Conservation (phyloP, 1,140 invertebrate genomes). For the Ladona fulva region DNA sequence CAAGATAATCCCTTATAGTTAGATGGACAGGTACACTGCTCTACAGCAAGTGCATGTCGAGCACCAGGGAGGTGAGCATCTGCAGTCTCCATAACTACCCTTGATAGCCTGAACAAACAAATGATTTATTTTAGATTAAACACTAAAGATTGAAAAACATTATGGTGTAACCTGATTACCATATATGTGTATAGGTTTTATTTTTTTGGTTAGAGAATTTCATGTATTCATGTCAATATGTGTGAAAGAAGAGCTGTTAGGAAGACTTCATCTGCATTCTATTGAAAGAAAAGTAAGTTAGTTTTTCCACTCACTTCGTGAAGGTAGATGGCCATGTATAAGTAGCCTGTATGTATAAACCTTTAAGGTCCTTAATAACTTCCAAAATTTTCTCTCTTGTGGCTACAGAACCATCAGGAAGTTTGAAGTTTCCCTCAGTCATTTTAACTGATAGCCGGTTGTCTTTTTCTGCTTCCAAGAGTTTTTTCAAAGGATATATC, state of each 20-base stretch:
- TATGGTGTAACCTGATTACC: too few relatives aligned
- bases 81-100: conserved; percentile 58
- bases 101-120: conserved; percentile 44
- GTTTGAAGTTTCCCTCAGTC: conserved; percentile 65
- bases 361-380: conserved; percentile 66
- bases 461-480: conserved; percentile 49
- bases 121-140: conserved; percentile 9
- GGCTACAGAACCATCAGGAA: conserved; percentile 52
- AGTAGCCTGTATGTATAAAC: conserved; percentile 75
- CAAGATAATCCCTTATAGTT: conserved; percentile 87
- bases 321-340: conserved; percentile 66
- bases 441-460: conserved; percentile 44
- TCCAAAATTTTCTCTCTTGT: conserved; percentile 87
- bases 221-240: too few relatives aligned
- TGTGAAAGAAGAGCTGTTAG: too few relatives aligned
- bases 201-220: too few relatives aligned
- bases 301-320: conserved; percentile 41
- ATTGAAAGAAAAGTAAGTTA: too few relatives aligned
- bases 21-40: conserved; percentile 84
- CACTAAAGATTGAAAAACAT: not conserved
- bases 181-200: too few relatives aligned
- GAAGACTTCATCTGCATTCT: too few relatives aligned
- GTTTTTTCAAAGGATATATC: conserved; percentile 66
- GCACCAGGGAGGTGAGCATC: conserved; percentile 39
- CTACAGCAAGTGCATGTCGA: conserved; percentile 63